Base-by-base conservation (phyloP, 2,888 invertebrate genomes). In the Callosobruchus maculatus region DNA sequence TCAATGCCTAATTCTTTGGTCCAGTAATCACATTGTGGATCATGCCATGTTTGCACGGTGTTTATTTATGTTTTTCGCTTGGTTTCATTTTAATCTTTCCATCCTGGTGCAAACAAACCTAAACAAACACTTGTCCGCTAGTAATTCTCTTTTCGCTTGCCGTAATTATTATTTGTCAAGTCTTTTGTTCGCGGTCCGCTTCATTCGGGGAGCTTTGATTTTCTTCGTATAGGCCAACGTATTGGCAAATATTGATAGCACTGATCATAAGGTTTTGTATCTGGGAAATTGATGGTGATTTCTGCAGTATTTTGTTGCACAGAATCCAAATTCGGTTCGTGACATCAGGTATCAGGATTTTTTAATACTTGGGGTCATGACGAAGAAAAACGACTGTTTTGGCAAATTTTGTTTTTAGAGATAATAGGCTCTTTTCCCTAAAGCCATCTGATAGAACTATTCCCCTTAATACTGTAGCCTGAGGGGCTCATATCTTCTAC, bases 51-150 rank as follows among this genome's bases (percentile, higher is more conserved):
- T 82, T 82, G 81, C 81, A 76, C 80, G 77, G 76, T 81, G 80
- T 82, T 82, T 82, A 82, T 85, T 85, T 85, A 85, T 83, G 83
- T 85, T 83, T 86, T 85, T 84, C 84, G 86, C 85, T 85, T 84
- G 84, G 86, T 84, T 86, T 85, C 85, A 84, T 86, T 86, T 86
- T 86, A 86, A 86, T 86, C 86, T 86, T 86, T 86, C 84, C 83
- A 84, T 84, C 83, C 81, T 80, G 81, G 81, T 77, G 80, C 83
- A 86, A 85, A 86, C 82, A 85, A 81, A 80, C 86, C 86, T 86
- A 86, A 86, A 85, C 84, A 86, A 86, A 86, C 86, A 86, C 86
- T 85, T 83, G 83, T 81, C 81, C 81, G 80, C 82, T 84, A 84
- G 83, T 84, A 84, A 85, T 82, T 82, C 81, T 76, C 78, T 80